Percentiles rank a stretch among this genome's conserved stretches.
These are phyloP conservation scores for Cavia porcellus DNA, from an alignment of 2,113 vertebrate genomes.

Conservation along the genomic window DNA sequence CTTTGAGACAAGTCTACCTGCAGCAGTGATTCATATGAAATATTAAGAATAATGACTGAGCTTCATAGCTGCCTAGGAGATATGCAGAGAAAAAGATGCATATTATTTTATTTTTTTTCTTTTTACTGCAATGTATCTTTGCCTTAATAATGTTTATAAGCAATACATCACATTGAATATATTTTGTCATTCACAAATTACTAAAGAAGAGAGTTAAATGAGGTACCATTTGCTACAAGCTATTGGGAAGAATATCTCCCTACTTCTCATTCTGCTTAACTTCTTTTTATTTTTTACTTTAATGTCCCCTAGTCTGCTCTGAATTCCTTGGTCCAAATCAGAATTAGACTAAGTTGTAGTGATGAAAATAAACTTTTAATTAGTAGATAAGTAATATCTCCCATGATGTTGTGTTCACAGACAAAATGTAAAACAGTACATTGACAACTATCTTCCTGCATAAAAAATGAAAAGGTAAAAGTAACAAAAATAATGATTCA, in stretches of 20 bases:
- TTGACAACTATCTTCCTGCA: neutral
- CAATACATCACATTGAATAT: neutral
- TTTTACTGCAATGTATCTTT: neutral
- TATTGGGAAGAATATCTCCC: neutral
- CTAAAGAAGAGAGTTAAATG: neutral
- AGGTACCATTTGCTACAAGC: neutral
- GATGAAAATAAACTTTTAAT: neutral
- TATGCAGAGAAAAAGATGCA: conserved; percentile 32
- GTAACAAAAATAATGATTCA: neutral
- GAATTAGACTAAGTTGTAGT: neutral
- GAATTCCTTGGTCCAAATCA: neutral
- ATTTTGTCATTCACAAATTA: neutral
- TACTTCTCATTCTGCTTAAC: neutral
- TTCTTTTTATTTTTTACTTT: neutral
- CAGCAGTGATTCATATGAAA: conserved; percentile 1
- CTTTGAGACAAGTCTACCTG: neutral
- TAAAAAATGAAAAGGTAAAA: neutral
- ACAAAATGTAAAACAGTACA: neutral
- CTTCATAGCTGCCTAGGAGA: neutral
- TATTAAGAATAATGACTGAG: neutral
- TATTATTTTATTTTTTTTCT: neutral
- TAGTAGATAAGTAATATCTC: neutral
- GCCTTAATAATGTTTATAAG: neutral
- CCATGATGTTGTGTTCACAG: neutral
- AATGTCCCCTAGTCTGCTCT: neutral